phyloP scores from a whole-genome alignment of 2,797 vertebrate species.

The Pseudochromis fuscus region DNA sequence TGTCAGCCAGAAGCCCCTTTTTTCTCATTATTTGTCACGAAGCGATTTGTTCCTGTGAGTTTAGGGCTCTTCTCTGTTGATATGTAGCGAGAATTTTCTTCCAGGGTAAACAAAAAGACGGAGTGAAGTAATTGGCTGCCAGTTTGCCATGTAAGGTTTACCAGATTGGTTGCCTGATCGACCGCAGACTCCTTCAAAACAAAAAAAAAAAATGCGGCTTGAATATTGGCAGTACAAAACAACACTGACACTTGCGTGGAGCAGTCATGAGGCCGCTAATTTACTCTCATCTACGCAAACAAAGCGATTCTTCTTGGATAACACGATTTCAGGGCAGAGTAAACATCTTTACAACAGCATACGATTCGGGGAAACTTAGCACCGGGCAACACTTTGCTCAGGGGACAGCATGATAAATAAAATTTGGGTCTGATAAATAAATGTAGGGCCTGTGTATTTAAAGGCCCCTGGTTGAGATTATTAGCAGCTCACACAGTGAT shows the following conservation, averaged over 20 bases:
- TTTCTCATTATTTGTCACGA: constrained; percentile 65
- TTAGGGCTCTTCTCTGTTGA: constrained; percentile 59
- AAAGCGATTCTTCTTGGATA: constrained; percentile 66
- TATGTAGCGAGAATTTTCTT: constrained; percentile 49
- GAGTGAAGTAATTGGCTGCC: constrained; percentile 70
- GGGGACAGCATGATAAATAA: constrained; percentile 63
- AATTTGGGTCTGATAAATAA: constrained; percentile 63
- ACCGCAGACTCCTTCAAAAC: constrained; percentile 30
- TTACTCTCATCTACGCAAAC: constrained; percentile 63
- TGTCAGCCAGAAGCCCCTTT: constrained; percentile 67
- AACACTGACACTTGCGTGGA: constrained; percentile 33
- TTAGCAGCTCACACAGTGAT: constrained; percentile 81
- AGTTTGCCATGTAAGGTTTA: constrained; percentile 61
- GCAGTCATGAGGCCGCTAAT: constrained; percentile 42
- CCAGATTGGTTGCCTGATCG: constrained; percentile 52
- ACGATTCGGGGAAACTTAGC: constrained; percentile 32
- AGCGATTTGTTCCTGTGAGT: constrained; percentile 69
- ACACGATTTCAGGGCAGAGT: constrained; percentile 52
- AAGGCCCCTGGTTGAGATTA: constrained; percentile 72
- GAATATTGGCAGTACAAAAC: constrained; percentile 38
- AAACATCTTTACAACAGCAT: constrained; percentile 54
- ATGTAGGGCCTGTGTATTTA: constrained; percentile 68
- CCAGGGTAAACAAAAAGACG: constrained; percentile 69
- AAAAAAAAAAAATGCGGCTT: not conserved
- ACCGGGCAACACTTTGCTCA: constrained; percentile 50